Evolutionary conservation across 2,797 vertebrate species (phyloP).

Genomic region (Gymnothorax javanicus): DNA sequence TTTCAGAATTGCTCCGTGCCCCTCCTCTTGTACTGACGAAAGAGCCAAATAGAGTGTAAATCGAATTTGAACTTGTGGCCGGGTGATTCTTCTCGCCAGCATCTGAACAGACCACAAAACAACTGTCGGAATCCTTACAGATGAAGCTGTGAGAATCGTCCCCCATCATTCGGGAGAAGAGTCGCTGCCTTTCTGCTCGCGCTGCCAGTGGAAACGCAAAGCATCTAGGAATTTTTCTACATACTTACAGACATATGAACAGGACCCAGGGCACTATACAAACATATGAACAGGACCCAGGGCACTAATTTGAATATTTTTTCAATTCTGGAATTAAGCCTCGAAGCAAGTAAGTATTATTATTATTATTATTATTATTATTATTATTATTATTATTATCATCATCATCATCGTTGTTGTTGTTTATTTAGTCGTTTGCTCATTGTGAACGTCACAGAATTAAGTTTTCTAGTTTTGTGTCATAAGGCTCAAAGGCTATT

Average conservation of each 20-base stretch:
- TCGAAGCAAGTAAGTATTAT: constrained; percentile 21
- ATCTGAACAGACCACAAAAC: constrained; percentile 56
- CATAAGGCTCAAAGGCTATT: not conserved
- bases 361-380: constrained; percentile 17
- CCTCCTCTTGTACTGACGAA: constrained; percentile 81
- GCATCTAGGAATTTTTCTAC: constrained; percentile 52
- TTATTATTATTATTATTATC: constrained; percentile 20
- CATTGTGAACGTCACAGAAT: not conserved
- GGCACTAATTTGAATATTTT: constrained; percentile 24
- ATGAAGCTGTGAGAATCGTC: constrained; percentile 33
- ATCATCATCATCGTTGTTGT: not conserved
- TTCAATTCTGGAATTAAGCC: constrained; percentile 30
- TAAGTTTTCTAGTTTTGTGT: not conserved
- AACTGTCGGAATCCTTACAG: constrained; percentile 56
- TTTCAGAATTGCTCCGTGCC: constrained; percentile 59
- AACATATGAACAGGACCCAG: constrained; percentile 16
- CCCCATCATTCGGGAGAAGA: constrained; percentile 1
- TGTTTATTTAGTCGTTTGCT: not conserved
- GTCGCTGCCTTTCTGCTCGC: not conserved
- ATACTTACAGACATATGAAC: not conserved
- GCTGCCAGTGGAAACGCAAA: not conserved
- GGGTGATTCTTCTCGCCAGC: constrained; percentile 64
- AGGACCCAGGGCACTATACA: constrained; percentile 25
- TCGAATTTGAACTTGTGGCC: constrained; percentile 90
- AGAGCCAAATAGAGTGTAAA: constrained; percentile 75